Evolutionary conservation across 2,113 vertebrate species (phyloP), one percentile per base, ranked within the genome.

Genomic region (Hylia prasina): DNA sequence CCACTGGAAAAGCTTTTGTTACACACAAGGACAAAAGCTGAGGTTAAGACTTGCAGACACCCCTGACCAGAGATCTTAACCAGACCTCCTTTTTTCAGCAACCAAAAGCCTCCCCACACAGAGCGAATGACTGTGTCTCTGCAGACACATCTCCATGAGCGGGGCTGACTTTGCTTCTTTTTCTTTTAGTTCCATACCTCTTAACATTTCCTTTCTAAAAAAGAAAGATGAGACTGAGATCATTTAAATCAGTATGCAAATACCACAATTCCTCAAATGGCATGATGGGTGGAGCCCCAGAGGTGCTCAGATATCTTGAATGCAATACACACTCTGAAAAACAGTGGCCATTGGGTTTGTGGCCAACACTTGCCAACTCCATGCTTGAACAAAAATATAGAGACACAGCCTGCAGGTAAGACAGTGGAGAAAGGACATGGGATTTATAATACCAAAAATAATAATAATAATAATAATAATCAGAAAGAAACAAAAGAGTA

Each of bases 1-100:
- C 31, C 77, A 35, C 42, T 53, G 37, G 66, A 90, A 90, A 93
- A 87, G 39, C 18, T 92, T 95, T 85, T 63, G 37, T 90, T 87
- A 89, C 11, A 39, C 0, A 1, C 9, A 44, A 88, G 84, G 72
- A 90, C 51, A 89, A 91, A 87, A 79, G 25, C 30, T 87, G 90
- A 96, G 82, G 47, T 65, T 77, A 84, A 80, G 65, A 58, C 37
- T 45, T 89, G 71, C 35, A 75, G 87, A 85, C 24, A 92, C 4
- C 6, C 30, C 37, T 33, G 11, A 70, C 44, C 25, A 73, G 31
- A 89, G 69, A 90, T 71, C 51, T 69, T 87, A 82, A 85, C 56
- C 92, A 96, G 79, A 64, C 4, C 17, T 83, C 40, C 28, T 66
- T 50, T 78, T 23, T 39, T 27, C 64, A 93, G n/a, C 44, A 80